Base-by-base conservation (phyloP, 2,888 invertebrate species). In the Tuberolachnus salignus region DNA sequence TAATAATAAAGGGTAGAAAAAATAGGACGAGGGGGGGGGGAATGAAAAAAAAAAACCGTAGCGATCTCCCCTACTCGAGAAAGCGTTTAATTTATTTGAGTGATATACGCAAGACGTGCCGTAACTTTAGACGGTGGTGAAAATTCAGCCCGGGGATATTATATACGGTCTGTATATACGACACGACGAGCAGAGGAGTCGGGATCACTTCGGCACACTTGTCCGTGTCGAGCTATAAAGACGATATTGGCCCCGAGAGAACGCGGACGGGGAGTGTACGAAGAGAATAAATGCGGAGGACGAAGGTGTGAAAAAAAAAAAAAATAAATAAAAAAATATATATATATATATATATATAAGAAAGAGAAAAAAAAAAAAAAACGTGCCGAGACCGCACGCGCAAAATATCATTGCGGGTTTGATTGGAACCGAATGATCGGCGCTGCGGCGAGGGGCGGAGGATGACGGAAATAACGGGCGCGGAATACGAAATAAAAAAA, bases 51-150 rank as follows among this genome's bases (percentile, higher is more conserved):
- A 19, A 59, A 21, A 26, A 46, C 66, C 21, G 46, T 66, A 49
- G 64, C 46, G 23, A 66, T 66, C 64, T 46, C 64, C 21, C 23
- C n/a, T 21, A 51, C 53, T 42, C 16, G 21, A 34, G 42, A 51
- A 67, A 78, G 13, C 67, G 69, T 78, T 78, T 78, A 78, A 78
- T 78, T 78, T 67, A 69, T 53, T 78, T 67, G 78, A 78, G 67
- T 59, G 69, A 66, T 67, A 66, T 67, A 66, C 9, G 16, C 16
- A 26, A 72, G 72, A 53, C 66, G 66, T 57, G 66, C 67, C 46
- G 55, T 75, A 72, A 55, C 23, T 11, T 21, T 44, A 42, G 42
- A 9, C n/a, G 63, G 16, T n/a, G n/a, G 13, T 67, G 67, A 59
- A 59, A 78, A 78, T 69, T 59, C 61, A n/a, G 49, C 26, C 59